Conservation (phyloP, 2,797 vertebrate species). For the Knipowitschia caucasica region DNA sequence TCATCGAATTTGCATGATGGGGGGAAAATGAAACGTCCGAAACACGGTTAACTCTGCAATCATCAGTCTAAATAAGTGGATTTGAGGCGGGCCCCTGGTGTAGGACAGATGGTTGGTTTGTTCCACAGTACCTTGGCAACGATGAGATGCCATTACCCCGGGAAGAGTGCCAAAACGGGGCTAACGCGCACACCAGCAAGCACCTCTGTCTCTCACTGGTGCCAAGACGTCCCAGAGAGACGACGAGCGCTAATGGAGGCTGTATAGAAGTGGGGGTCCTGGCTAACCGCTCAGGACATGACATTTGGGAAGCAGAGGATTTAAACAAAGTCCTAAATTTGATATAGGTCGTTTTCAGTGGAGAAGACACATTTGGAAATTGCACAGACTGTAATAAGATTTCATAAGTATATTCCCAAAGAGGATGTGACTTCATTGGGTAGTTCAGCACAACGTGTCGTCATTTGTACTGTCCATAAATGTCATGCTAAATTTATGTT, state of each 20-base stretch:
- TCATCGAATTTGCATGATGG: not conserved
- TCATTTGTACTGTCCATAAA: no score
- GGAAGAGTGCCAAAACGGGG: conserved; percentile 55
- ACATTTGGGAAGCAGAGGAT: conserved; percentile 13
- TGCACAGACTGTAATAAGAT: not conserved
- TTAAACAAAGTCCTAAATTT: conserved; percentile 31
- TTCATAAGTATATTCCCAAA: not conserved
- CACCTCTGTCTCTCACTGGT: conserved; percentile 29
- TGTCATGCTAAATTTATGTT: not conserved
- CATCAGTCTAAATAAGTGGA: conserved; percentile 48
- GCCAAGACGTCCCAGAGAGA: conserved; percentile 58
- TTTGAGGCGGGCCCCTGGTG: conserved; percentile 47
- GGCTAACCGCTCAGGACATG: conserved; percentile 31
- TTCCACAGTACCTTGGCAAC: conserved; percentile 54
- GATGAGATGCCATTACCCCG: conserved; percentile 67
- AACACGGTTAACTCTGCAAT: conserved; percentile 45
- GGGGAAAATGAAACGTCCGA: conserved; percentile 25
- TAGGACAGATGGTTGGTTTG: conserved; percentile 69
- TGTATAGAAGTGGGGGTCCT: conserved; percentile 11
- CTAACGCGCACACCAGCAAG: conserved; percentile 10
- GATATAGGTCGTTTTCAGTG: conserved; percentile 8
- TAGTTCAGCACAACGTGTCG: not conserved
- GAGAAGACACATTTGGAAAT: conserved; percentile 44
- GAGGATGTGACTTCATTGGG: not conserved
- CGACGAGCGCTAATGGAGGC: conserved; percentile 12